Base-by-base conservation (phyloP, 2,797 vertebrate genomes). In the Acipenser oxyrinchus region DNA sequence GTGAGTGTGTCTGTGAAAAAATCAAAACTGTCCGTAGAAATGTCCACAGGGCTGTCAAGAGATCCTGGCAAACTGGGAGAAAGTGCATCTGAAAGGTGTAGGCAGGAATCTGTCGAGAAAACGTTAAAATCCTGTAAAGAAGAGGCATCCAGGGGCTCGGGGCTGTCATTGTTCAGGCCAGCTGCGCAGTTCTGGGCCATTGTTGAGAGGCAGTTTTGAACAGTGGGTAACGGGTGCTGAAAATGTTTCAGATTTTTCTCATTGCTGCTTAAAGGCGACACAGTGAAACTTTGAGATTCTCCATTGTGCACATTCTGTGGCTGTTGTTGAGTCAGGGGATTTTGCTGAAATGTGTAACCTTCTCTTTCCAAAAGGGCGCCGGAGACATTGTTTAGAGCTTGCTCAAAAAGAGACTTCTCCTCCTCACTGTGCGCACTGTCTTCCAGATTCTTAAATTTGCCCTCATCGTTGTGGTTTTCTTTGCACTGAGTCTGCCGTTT, bases 171-270 rank as follows among this genome's bases (percentile, higher is more conserved):
- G 93, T 97, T 94, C 86, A 91, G 89, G 81, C 89, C 94, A 92
- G 95, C 93, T 92, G 92, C 93, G 85, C 93, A 94, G 87, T 93
- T 94, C 84, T 87, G 91, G 83, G 88, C 93, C 88, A 93, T 95
- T 95, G 94, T 95, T 82, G 93, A 85, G 81, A 84, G 86, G 84
- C 91, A 92, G 83, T 93, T 87, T 49, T 92, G 90, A 94, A 86
- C 92, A 90, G 92, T 92, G 91, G 94, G 93, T 83, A 94, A 91
- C 84, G 89, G 87, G 78, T 90, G 89, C 75, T 91, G 87, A 82
- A 98, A 97, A 97, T 97, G 96, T 97, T 98, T 98, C 82, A 95
- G 88, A 96, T 98, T 94, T 96, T 97, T 98, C 90, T 99, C 96
- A 95, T 95, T 96, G 92, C 94, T 97, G 82, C 88, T 90, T 85